These are phyloP conservation scores for Cyprinella venusta DNA, from an alignment of 2,797 vertebrate species.

Conservation along the genomic window DNA sequence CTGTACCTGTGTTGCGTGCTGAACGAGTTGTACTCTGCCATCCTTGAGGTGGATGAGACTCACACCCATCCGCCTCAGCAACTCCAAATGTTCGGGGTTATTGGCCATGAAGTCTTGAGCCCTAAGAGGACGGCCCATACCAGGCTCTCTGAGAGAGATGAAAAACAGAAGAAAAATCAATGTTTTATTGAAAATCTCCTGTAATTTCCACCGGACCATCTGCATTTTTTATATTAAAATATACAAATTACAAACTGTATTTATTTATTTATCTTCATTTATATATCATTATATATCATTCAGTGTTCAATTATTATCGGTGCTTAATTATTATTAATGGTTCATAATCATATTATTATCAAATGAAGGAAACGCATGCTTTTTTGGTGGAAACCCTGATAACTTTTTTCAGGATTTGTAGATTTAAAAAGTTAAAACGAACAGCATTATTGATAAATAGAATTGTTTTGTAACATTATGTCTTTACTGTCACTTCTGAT, in stretches of 20 bases:
- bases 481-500: background rate
- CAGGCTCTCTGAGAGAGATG: conserved; percentile 73
- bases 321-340: background rate
- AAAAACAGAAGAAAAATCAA: background rate
- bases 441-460: background rate
- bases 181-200: background rate
- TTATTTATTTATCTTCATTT: background rate
- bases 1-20: conserved; percentile 92
- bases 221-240: background rate
- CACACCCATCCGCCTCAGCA: conserved; percentile 97
- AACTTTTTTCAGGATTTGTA: background rate
- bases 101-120: conserved; percentile 99
- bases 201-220: background rate
- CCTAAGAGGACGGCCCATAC: conserved; percentile 82
- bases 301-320: background rate
- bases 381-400: background rate
- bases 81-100: conserved; percentile 95
- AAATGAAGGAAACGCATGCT: background rate
- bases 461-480: background rate
- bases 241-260: background rate
- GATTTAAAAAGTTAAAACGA: background rate
- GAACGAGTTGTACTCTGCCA: conserved; percentile 95
- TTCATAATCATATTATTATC: background rate
- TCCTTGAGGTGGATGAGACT: conserved; percentile 98
- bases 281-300: background rate